Conservation (phyloP, 2,888 invertebrate genomes). For the Epirrhoe alternata region DNA sequence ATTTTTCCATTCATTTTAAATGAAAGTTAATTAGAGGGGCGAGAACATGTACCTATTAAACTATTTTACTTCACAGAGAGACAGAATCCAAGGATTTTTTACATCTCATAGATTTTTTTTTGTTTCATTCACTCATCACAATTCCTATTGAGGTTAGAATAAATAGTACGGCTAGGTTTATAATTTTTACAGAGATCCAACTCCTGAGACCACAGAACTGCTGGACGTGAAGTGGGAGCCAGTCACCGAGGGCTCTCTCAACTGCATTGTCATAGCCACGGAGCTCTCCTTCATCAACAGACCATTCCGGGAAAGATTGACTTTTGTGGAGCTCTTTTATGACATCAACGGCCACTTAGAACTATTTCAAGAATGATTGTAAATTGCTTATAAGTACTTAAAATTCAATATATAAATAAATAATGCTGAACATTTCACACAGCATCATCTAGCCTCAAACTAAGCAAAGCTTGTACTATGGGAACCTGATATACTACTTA, state of each 20-base stretch:
- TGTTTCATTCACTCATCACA: background rate
- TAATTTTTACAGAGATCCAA: constrained; percentile 17
- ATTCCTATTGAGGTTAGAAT: background rate
- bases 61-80: background rate
- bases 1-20: no score
- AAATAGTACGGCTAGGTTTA: background rate
- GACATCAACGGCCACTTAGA: constrained; percentile 35
- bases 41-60: no score
- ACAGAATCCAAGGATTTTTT: no score
- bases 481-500: no score
- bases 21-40: no score
- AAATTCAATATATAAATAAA: no score
- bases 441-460: no score
- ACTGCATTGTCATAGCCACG: constrained; percentile 48
- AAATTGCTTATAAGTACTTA: no score
- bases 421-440: no score
- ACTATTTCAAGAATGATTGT: background rate
- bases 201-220: constrained; percentile 47
- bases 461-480: no score
- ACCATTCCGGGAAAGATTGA: constrained; percentile 50
- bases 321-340: constrained; percentile 53
- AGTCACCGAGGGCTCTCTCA: constrained; percentile 39
- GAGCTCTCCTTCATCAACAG: constrained; percentile 47
- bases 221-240: constrained; percentile 52
- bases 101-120: background rate